Conservation (phyloP, 1,140 invertebrate species). For the Spodoptera litura region DNA sequence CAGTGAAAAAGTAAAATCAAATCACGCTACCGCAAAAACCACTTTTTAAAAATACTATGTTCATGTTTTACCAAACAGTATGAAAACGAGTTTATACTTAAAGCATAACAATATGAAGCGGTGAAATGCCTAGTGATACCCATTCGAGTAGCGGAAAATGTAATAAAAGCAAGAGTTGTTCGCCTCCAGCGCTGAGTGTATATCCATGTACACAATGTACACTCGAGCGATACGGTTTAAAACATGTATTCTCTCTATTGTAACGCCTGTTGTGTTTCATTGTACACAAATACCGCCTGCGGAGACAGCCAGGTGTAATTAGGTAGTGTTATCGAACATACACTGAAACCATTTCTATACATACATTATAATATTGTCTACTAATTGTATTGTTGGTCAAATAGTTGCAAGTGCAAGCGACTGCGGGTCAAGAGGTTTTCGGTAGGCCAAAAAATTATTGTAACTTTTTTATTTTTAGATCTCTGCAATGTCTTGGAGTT, state of each 20-base stretch:
- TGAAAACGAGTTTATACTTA: neutral
- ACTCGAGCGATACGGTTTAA: conserved; percentile 8
- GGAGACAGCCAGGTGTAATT: neutral
- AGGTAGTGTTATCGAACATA: neutral
- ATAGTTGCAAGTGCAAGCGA: too few species aligned
- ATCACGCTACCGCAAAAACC: too few species aligned
- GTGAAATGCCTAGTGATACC: conserved; percentile 17
- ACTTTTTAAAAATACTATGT: too few species aligned
- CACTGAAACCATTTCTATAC: too few species aligned
- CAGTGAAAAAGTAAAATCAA: too few species aligned
- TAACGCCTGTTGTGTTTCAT: conserved; percentile 16
- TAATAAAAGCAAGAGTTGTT: conserved; percentile 28
- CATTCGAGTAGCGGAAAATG: neutral
- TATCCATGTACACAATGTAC: conserved; percentile 10
- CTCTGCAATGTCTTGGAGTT: too few species aligned
- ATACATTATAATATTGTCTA: too few species aligned
- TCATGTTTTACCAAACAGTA: neutral
- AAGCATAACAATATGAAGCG: neutral
- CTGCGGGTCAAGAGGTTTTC: too few species aligned
- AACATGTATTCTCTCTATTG: conserved; percentile 10
- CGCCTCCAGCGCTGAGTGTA: conserved; percentile 20
- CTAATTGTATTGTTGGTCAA: too few species aligned
- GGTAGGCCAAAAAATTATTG: too few species aligned
- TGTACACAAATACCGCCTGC: conserved; percentile 5
- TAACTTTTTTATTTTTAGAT: too few species aligned